Base-by-base conservation (phyloP, 2,113 vertebrate species). In the Anser brachyrhynchus region DNA sequence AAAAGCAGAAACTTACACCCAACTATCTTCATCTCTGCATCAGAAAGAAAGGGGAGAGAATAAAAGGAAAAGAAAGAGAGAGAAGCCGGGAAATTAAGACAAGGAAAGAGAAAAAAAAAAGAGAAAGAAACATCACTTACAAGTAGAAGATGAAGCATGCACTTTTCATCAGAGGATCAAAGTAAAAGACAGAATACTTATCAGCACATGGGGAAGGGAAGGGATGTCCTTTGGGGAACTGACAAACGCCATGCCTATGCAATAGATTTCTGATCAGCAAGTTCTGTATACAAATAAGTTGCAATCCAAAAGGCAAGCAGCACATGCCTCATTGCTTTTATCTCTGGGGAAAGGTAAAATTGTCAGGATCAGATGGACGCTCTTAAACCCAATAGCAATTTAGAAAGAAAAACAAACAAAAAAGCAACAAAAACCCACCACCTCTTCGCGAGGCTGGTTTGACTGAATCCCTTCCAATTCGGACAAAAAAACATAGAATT, bases 21-120 rank as follows among this genome's bases (percentile, higher is more conserved):
- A 97, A 98, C 97, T 98, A 98, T 98, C 98, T 98, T 98, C 98
- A 97, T 98, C 97, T 99, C 98, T 99, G 98, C 97, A 96, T 97
- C 97, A 98, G 96, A 98, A 97, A 97, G 96, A 97, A 97, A 98
- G 92, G 89, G 89, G 88, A 95, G 82, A 97, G 83, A 97, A 97
- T 90, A 97, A 97, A 95, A 95, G 97, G 89, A 94, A 96, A 97
- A 93, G 92, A 96, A 94, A 94, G 54, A 96, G 85, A 97, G 87
- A 98, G 78, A 87, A 97, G 97, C 95, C 89, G 97, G 96, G 84
- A 98, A 92, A 97, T 97, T 97, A 96, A 96, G 96, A 96, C 89
- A 98, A 97, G 91, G 93, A 96, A 95, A 97, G 96, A 98, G 93
- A 97, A 86, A 96, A 49, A 46, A 46, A 49, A 97, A 97, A 97